A percentile compares a stretch with the other conserved stretches of the same genome.
Evolutionary conservation across 2,888 invertebrate genomes (phyloP).

Genomic region (Pammene aurita): DNA sequence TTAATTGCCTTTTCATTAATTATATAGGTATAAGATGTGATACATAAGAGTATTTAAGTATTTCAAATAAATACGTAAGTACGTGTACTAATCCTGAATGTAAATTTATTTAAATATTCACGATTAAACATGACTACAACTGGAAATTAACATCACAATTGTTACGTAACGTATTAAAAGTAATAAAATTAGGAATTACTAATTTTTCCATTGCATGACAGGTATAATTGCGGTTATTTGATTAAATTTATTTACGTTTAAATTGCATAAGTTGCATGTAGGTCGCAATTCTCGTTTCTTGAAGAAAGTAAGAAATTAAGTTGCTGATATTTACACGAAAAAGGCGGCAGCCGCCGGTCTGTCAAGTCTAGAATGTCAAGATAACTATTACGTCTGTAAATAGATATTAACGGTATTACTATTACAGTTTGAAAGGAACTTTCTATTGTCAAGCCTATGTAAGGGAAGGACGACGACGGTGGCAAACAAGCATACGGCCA

Average conservation of each 20-base stretch:
- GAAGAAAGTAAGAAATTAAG: slow-evolving; percentile 5
- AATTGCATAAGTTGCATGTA: slow-evolving; percentile 9
- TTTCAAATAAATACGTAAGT: not conserved
- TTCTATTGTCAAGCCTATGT: not conserved
- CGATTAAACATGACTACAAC: slow-evolving; percentile 22
- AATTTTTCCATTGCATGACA: not conserved
- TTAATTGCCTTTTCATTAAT: no score
- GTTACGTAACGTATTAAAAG: slow-evolving; percentile 21
- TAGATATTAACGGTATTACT: not conserved
- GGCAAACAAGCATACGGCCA: no score
- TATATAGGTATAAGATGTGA: no score
- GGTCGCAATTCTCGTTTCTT: not conserved
- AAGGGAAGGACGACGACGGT: no score
- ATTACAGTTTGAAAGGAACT: not conserved
- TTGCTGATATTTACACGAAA: slow-evolving; percentile 2
- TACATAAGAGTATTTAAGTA: no score
- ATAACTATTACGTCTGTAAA: not conserved
- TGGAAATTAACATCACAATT: slow-evolving; percentile 19
- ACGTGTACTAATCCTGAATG: no score
- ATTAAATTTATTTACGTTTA: slow-evolving; percentile 11
- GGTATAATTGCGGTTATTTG: not conserved
- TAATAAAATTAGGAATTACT: not conserved
- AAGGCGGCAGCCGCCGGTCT: not conserved
- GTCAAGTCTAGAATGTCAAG: not conserved
- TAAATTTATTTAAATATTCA: slow-evolving; percentile 17